Evolutionary conservation across 2,113 vertebrate genomes (phyloP).

Genomic region (Myocastor coypus): DNA sequence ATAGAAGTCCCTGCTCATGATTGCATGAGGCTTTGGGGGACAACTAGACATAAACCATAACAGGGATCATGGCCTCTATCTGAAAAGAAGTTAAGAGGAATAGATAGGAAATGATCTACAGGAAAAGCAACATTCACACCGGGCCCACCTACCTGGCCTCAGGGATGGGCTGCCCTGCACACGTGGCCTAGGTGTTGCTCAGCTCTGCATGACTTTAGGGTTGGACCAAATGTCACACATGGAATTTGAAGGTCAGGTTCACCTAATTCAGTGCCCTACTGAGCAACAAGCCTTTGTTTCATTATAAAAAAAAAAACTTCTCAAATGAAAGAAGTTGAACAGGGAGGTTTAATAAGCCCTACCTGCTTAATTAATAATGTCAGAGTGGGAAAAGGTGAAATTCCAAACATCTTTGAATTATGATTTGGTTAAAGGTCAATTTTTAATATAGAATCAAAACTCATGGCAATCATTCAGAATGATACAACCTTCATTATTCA

Average conservation of each 20-base stretch:
- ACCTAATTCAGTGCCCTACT: constrained; percentile 37
- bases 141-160: neutral
- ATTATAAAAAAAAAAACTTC: constrained; percentile 3
- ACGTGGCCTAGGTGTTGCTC: neutral
- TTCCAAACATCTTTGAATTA: constrained; percentile 45
- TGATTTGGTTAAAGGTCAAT: constrained; percentile 48
- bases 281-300: constrained; percentile 8
- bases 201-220: neutral
- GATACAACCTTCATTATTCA: constrained; percentile 28
- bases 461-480: neutral
- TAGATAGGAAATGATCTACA: neutral
- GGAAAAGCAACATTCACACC: neutral
- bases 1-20: no score
- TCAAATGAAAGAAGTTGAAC: neutral
- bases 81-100: neutral
- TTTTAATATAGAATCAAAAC: constrained; percentile 54
- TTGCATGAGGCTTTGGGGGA: no score
- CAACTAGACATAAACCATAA: no score
- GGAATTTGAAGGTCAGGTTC: neutral
- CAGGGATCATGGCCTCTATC: neutral
- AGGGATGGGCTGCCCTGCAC: rapidly evolving
- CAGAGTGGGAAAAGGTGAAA: neutral
- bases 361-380: neutral
- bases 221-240: neutral
- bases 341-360: constrained; percentile 55